Percentiles rank a stretch among this genome's conserved stretches.
These are phyloP conservation scores for Neomorphus geoffroyi DNA, from an alignment of 2,797 vertebrate genomes.

Conservation along the genomic window DNA sequence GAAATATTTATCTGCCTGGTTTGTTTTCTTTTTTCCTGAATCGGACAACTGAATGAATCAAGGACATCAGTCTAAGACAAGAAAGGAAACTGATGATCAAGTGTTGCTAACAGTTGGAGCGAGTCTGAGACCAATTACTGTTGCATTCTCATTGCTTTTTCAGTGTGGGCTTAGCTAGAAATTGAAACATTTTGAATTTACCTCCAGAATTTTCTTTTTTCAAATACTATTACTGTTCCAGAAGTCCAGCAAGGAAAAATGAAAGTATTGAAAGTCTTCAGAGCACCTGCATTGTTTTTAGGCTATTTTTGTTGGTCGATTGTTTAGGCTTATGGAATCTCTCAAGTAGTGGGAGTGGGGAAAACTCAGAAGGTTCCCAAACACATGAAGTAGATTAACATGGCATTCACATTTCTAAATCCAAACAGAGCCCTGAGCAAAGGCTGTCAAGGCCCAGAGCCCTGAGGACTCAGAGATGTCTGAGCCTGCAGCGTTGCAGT, in stretches of 20 bases:
- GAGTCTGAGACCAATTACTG: background rate
- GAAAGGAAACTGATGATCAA: background rate
- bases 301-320: background rate
- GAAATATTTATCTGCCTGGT: constrained; percentile 54
- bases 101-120: background rate
- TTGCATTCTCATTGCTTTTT: background rate
- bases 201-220: background rate
- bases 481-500: background rate
- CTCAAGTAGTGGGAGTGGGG: background rate
- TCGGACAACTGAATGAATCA: constrained; percentile 30
- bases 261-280: background rate
- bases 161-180: background rate
- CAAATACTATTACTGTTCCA: background rate
- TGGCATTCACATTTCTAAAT: background rate
- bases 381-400: background rate
- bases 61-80: background rate
- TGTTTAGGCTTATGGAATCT: background rate
- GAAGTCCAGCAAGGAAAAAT: background rate
- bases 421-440: background rate
- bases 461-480: background rate
- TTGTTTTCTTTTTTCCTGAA: background rate
- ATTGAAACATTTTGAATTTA: background rate
- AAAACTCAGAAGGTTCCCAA: background rate
- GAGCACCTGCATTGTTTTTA: background rate
- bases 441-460: background rate